Conservation (phyloP, 2,888 invertebrate species). For the Beris morrisii region DNA sequence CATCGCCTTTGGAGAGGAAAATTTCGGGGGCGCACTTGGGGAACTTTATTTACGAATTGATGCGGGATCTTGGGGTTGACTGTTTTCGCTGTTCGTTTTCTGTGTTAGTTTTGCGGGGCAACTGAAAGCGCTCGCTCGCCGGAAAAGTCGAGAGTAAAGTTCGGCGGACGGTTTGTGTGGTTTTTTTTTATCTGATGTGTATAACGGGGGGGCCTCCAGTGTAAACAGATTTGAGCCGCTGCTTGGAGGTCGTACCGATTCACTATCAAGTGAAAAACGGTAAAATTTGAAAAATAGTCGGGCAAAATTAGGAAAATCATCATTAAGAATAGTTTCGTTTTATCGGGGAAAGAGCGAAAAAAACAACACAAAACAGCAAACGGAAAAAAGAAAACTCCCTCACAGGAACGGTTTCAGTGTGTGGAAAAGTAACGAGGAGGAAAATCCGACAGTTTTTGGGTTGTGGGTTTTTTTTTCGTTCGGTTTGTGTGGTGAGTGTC, state of each 20-base stretch:
- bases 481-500: no score
- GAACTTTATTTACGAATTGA: constrained; percentile 8
- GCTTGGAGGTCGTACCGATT: constrained; percentile 19
- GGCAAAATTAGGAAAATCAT: no score
- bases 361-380: no score
- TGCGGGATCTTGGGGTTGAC: neutral
- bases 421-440: no score
- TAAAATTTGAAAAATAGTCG: no score
- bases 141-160: constrained; percentile 19
- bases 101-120: constrained; percentile 31
- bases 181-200: constrained; percentile 15
- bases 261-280: neutral
- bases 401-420: no score
- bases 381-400: no score
- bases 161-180: constrained; percentile 20
- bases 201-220: neutral
- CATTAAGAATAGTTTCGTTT: no score
- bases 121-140: constrained; percentile 26
- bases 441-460: no score
- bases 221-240: constrained; percentile 26
- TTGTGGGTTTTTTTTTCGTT: no score
- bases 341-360: no score
- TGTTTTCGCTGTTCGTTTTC: constrained; percentile 4
- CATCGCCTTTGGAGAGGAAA: constrained; percentile 11
- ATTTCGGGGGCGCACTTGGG: constrained; percentile 12